phyloP scores from a whole-genome alignment of 1,140 invertebrate genomes.

The Gerris buenoi region DNA sequence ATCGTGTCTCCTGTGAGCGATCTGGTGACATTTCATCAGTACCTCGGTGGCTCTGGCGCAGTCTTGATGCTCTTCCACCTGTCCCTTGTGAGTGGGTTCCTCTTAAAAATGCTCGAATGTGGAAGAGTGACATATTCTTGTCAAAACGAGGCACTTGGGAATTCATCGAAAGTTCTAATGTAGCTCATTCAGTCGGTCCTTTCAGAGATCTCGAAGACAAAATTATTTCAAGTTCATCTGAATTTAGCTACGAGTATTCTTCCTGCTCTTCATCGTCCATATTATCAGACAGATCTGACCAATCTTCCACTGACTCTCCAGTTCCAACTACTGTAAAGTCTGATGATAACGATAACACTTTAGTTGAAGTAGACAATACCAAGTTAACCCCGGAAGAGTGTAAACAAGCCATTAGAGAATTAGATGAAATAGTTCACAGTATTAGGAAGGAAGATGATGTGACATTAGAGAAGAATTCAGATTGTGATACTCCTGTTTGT shows the following conservation, averaged over 20 bases:
- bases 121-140: constrained; percentile 21
- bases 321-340: not conserved
- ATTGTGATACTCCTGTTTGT: not conserved
- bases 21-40: not conserved
- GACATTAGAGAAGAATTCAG: not conserved
- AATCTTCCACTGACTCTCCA: constrained; percentile 9
- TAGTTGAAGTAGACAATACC: not conserved
- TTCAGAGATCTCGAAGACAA: constrained; percentile 7
- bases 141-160: constrained; percentile 17
- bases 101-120: constrained; percentile 14
- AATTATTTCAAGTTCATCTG: constrained; percentile 16
- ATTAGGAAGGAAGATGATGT: constrained; percentile 2
- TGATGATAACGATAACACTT: not conserved
- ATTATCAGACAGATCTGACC: constrained; percentile 12
- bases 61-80: constrained; percentile 8
- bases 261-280: not conserved
- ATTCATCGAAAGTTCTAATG: constrained; percentile 7
- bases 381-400: constrained; percentile 33
- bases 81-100: constrained; percentile 15
- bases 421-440: constrained; percentile 31
- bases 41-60: constrained; percentile 9
- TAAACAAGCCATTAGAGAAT: constrained; percentile 34
- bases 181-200: not conserved
- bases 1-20: not conserved
- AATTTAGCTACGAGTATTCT: constrained; percentile 14